These are phyloP conservation scores for Pyrrhia umbra DNA, from an alignment of 2,888 invertebrate genomes.

Conservation along the genomic window DNA sequence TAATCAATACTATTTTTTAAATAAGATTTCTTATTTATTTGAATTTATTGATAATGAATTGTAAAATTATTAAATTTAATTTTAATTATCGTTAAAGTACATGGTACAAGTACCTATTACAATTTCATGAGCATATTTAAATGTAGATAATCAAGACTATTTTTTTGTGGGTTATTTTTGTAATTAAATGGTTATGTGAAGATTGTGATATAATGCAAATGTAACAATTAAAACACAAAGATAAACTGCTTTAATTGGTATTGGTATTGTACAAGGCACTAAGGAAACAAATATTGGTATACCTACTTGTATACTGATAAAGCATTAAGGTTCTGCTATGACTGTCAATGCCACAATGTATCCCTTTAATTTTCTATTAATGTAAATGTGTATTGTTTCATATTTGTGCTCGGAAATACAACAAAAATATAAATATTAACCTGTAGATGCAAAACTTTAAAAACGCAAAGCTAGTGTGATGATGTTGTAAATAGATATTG, in stretches of 20 bases:
- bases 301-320: constrained; percentile 10
- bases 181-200: constrained; percentile 20
- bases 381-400: constrained; percentile 36
- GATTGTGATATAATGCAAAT: constrained; percentile 28
- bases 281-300: constrained; percentile 6
- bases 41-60: constrained; percentile 16
- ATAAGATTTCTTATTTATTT: constrained; percentile 14
- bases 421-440: constrained; percentile 48
- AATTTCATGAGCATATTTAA: constrained; percentile 6
- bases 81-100: constrained; percentile 1
- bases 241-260: constrained; percentile 16
- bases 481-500: constrained; percentile 67
- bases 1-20: neutral
- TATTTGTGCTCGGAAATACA: constrained; percentile 63
- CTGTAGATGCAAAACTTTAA: constrained; percentile 60
- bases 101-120: constrained; percentile 6
- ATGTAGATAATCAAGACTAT: constrained; percentile 27
- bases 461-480: constrained; percentile 69
- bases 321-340: constrained; percentile 20
- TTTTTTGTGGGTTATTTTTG: constrained; percentile 46
- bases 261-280: constrained; percentile 6
- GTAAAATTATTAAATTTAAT: neutral
- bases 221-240: constrained; percentile 26
- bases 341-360: constrained; percentile 25
- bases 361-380: constrained; percentile 31